Percentiles rank a stretch among this genome's conserved stretches.
phyloP scores from a whole-genome alignment of 1,140 invertebrate genomes.

The Ceratina australensis region DNA sequence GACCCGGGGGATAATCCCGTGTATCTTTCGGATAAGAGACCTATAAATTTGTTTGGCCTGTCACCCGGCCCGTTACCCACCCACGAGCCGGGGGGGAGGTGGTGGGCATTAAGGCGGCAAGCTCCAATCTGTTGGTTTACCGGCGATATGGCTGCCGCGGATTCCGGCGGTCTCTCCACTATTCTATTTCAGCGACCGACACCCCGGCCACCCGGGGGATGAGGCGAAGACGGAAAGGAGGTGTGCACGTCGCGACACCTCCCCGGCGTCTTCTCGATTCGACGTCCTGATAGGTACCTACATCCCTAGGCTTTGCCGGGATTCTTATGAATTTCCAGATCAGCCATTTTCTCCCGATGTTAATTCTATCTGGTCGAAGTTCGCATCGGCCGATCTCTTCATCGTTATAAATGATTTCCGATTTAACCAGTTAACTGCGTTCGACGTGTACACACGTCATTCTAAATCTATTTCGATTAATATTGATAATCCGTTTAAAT shows the following conservation, averaged over 20 bases:
- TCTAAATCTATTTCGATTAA: no score
- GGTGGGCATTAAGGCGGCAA: conserved; percentile 77
- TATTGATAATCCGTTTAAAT: no score
- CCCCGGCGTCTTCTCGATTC: background rate
- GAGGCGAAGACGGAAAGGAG: background rate
- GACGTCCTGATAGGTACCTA: conserved; percentile 8
- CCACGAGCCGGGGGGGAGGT: conserved; percentile 8
- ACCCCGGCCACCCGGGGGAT: background rate
- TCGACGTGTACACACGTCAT: no score
- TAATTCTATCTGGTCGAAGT: background rate
- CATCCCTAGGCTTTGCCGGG: conserved; percentile 47
- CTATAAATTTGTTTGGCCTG: conserved; percentile 80
- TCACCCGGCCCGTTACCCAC: conserved; percentile 61
- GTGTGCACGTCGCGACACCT: conserved; percentile 35
- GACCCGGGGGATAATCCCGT: conserved; percentile 75
- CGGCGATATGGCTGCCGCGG: conserved; percentile 70
- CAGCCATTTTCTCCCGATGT: conserved; percentile 53
- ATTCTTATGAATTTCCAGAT: conserved; percentile 58
- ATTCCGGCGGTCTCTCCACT: conserved; percentile 48
- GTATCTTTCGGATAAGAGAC: conserved; percentile 79
- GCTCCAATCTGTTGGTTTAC: conserved; percentile 77
- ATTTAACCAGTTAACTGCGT: no score
- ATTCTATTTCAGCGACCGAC: conserved; percentile 44
- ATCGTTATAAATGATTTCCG: no score
- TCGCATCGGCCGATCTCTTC: background rate